phyloP scores from a whole-genome alignment of 2,797 vertebrate genomes.

The Pogoniulus pusillus region DNA sequence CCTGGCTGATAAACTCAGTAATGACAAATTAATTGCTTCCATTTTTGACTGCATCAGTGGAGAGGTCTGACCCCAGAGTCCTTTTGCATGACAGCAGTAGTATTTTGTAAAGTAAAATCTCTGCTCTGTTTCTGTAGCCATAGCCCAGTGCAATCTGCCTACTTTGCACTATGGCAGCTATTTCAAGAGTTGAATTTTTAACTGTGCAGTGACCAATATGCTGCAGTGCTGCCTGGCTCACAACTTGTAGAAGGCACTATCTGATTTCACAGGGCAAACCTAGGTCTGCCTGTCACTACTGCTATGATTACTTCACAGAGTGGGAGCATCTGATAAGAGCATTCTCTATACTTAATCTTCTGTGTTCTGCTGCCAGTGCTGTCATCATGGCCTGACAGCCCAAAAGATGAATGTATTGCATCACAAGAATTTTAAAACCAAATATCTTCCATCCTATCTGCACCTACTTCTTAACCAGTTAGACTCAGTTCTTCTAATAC shows the following conservation, averaged over 20 bases:
- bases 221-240: rapidly evolving
- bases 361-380: constrained; percentile 26
- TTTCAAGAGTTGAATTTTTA: neutral
- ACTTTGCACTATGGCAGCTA: neutral
- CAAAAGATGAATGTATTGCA: neutral
- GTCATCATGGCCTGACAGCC: neutral
- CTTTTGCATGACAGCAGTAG: constrained; percentile 12
- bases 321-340: neutral
- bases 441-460: neutral
- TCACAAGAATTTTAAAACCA: neutral
- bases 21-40: constrained; percentile 56
- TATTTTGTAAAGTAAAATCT: constrained; percentile 37
- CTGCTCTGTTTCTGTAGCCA: neutral
- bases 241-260: neutral
- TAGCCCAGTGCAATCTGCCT: neutral
- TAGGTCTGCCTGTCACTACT: neutral
- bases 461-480: neutral
- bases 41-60: constrained; percentile 35
- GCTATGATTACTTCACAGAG: neutral
- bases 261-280: neutral
- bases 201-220: rapidly evolving
- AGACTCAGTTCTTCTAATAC: neutral
- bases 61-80: constrained; percentile 7
- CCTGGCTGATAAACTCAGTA: constrained; percentile 36
- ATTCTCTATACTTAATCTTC: neutral